Evolutionary conservation across 2,888 invertebrate genomes (phyloP).

Genomic region (Hecatera dysodea): DNA sequence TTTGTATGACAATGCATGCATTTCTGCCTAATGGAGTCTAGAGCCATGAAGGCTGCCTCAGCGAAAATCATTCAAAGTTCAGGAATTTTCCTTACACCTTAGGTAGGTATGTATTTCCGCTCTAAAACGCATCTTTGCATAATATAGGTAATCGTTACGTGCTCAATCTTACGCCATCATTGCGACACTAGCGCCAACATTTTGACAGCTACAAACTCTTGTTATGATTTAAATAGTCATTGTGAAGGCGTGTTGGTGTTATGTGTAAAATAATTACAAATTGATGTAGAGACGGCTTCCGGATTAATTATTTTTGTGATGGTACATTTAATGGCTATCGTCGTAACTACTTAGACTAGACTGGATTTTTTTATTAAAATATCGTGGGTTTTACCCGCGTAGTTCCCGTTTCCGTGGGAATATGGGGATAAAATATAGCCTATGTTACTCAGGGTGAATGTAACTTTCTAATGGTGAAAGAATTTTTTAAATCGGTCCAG

Average conservation of each 20-base stretch:
- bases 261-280: slow-evolving; percentile 57
- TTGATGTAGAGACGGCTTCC: slow-evolving; percentile 57
- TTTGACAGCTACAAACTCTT: slow-evolving; percentile 41
- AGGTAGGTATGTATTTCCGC: slow-evolving; percentile 56
- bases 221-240: slow-evolving; percentile 50
- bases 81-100: slow-evolving; percentile 56
- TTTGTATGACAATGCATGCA: slow-evolving; percentile 1
- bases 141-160: slow-evolving; percentile 57
- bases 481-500: too few relatives aligned
- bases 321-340: slow-evolving; percentile 34
- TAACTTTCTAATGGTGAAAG: too few relatives aligned
- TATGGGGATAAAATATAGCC: too few relatives aligned
- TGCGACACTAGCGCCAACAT: slow-evolving; percentile 56
- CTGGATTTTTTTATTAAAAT: slow-evolving; percentile 8
- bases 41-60: slow-evolving; percentile 1
- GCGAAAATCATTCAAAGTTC: slow-evolving; percentile 32
- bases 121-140: slow-evolving; percentile 64
- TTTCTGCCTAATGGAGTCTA: background rate
- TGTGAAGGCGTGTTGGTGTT: slow-evolving; percentile 51
- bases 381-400: too few relatives aligned
- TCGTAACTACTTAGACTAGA: slow-evolving; percentile 34
- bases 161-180: slow-evolving; percentile 52
- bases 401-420: too few relatives aligned
- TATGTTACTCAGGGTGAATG: too few relatives aligned
- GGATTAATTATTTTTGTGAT: slow-evolving; percentile 51